Base-by-base conservation (phyloP, 2,113 vertebrate species). In the Hippocampus barbouri region DNA sequence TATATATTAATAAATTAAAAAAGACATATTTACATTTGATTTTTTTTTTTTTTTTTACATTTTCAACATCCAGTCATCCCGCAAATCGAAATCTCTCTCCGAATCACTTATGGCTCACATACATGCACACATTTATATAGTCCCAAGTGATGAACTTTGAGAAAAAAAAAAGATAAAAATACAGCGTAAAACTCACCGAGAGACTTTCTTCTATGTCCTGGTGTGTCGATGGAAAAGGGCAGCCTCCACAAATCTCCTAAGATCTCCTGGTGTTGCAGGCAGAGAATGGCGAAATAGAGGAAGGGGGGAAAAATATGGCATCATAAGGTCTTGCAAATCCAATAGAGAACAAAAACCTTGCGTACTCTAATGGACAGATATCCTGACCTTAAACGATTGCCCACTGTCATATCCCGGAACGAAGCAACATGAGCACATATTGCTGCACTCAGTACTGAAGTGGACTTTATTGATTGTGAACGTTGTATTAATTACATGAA, bases 131-230 rank as follows among this genome's bases (percentile, higher is more conserved):
- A 41, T 25, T 45, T 14, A 45, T 14, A 45, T 45, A 45, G 43
- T 4, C 43, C 10, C 43, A 38, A 38, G 34, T 38, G 43, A 45
- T 45, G 2, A 45, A 45, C 43, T 45, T 45, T 51, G 54, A 3
- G 8, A 47, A 51, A 5, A 54, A 54, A 12, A 18, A 41, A 4
- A 5, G 60, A 76, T 20, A 2, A 2, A 79, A 74, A 75, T 56
- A 23, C 53, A n/a, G 21, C 1, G 9, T 56, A 10, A 21, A 73
- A 94, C 94, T 95, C 86, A 95, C 93, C 93, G 76, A 12, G 74
- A 87, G 81, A 85, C 78, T 70, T 88, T 73, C 74, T 81, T 82
- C 84, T 91, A 87, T 90, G 74, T 90, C 75, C 83, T 72, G 82
- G 71, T 88, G 81, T 87, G 78, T 69, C 83, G 79, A 85, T 75